A percentile compares a stretch with the other conserved stretches of the same genome.
Evolutionary conservation across 2,888 invertebrate species (phyloP).

Genomic region (Eupeodes latifasciatus): DNA sequence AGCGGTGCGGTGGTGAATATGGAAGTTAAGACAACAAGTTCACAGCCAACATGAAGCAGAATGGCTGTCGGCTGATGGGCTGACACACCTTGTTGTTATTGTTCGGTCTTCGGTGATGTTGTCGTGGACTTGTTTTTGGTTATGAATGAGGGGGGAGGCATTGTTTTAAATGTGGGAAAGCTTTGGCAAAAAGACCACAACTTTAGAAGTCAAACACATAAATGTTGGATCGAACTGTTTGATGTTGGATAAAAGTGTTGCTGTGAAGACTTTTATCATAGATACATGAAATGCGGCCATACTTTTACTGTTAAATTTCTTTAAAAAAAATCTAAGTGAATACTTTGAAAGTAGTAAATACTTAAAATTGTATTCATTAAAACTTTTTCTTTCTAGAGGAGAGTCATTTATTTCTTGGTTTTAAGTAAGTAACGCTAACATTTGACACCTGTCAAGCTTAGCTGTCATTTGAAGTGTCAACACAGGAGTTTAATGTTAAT

Average conservation of each 20-base stretch:
- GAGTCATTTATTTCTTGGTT: too few species aligned
- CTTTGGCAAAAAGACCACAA: constrained; percentile 39
- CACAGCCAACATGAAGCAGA: constrained; percentile 46
- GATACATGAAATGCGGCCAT: neutral
- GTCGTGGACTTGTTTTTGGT: constrained; percentile 9
- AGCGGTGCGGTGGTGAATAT: constrained; percentile 8
- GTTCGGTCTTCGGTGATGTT: neutral
- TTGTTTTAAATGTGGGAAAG: neutral
- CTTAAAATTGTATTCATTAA: too few species aligned
- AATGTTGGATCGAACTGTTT: constrained; percentile 7
- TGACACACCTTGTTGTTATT: constrained; percentile 55
- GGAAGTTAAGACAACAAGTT: constrained; percentile 56
- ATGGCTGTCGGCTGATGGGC: neutral
- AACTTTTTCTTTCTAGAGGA: too few species aligned
- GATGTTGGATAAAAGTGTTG: constrained; percentile 23
- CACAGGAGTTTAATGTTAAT: too few species aligned
- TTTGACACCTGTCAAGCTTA: too few species aligned
- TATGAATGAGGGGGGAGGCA: constrained; percentile 11
- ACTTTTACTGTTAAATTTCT: too few species aligned
- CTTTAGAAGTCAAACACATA: constrained; percentile 19
- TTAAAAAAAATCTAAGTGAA: too few species aligned
- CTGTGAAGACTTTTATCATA: constrained; percentile 5
- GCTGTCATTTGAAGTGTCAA: too few species aligned
- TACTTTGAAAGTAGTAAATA: too few species aligned
- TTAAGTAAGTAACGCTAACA: too few species aligned